Evolutionary conservation across 2,888 invertebrate species (phyloP).

Genomic region (Drosophila mimica): DNA sequence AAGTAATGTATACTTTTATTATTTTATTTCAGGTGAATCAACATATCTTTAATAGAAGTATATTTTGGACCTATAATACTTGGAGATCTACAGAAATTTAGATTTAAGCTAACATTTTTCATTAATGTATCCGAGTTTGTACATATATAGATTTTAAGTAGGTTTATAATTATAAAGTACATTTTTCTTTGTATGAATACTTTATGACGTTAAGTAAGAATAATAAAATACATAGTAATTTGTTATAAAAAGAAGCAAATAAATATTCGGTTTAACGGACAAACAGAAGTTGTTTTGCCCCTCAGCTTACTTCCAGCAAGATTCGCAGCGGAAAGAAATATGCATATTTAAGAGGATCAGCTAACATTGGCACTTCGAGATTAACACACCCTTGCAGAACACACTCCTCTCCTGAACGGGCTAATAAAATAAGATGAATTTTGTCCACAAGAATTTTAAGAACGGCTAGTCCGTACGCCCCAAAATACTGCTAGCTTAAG

Average conservation of each 20-base stretch:
- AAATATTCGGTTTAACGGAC: constrained; percentile 11
- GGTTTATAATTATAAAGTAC: constrained; percentile 57
- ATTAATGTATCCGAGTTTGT: constrained; percentile 71
- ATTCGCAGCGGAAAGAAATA: not conserved
- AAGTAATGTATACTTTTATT: constrained; percentile 12
- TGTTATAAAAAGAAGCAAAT: constrained; percentile 27
- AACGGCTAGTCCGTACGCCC: not conserved
- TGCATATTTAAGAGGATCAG: not conserved
- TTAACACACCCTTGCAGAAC: not conserved
- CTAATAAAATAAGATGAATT: not conserved
- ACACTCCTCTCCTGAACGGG: not conserved
- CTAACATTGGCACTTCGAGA: not conserved
- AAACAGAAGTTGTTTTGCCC: not conserved
- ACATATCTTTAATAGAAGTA: constrained; percentile 80
- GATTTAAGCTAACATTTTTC: constrained; percentile 58
- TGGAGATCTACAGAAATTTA: constrained; percentile 69
- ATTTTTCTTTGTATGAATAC: constrained; percentile 54
- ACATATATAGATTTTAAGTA: constrained; percentile 69
- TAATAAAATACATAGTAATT: constrained; percentile 41
- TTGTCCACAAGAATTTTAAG: not conserved
- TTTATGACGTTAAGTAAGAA: constrained; percentile 35
- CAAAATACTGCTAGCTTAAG: not conserved
- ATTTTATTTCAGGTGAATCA: constrained; percentile 82
- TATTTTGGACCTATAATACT: constrained; percentile 64
- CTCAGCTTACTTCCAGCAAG: not conserved